phyloP scores from a whole-genome alignment of 2,797 vertebrate species.

The Intellagama lesueurii region DNA sequence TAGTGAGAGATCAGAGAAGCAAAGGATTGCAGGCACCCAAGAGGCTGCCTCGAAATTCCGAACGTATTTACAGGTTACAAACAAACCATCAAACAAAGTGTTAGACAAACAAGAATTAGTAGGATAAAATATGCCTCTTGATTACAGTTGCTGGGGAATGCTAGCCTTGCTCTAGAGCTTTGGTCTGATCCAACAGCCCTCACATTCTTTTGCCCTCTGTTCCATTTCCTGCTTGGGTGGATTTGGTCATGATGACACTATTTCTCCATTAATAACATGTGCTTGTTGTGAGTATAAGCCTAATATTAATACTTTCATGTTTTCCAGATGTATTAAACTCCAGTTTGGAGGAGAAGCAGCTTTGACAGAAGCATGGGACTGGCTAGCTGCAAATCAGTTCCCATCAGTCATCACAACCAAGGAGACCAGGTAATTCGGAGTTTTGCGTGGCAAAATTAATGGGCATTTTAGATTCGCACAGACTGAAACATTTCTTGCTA shows the following conservation, averaged over 20 bases:
- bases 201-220: neutral
- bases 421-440: constrained; percentile 86
- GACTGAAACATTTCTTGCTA: neutral
- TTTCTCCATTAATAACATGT: neutral
- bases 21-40: neutral
- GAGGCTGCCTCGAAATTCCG: neutral
- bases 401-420: constrained; percentile 90
- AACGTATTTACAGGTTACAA: neutral
- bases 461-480: neutral
- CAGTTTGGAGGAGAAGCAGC: constrained; percentile 87
- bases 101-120: neutral
- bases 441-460: neutral
- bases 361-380: constrained; percentile 92
- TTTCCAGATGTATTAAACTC: constrained; percentile 89
- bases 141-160: neutral
- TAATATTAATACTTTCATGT: neutral
- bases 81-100: neutral
- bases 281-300: neutral
- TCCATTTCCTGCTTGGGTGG: neutral
- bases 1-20: too few relatives aligned
- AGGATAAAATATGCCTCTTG: neutral
- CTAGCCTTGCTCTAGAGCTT: too few relatives aligned
- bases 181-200: neutral
- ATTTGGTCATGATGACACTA: neutral
- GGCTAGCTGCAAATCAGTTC: constrained; percentile 93